Conservation (phyloP, 2,888 invertebrate species). For the Periphyllus acericola region DNA sequence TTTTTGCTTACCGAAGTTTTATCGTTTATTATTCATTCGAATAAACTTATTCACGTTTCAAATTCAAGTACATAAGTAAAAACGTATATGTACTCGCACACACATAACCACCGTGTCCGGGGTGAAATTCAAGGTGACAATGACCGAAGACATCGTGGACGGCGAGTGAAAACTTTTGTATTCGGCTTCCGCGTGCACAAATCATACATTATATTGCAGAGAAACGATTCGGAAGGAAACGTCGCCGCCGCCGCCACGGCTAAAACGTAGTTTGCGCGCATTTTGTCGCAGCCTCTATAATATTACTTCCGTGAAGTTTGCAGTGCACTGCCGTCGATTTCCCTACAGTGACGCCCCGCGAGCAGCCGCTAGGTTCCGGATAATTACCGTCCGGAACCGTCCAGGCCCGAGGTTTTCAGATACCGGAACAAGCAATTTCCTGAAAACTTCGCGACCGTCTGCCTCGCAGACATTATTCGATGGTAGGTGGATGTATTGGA, state of each 20-base stretch:
- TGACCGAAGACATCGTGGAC: background rate
- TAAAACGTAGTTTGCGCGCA: background rate
- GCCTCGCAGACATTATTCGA: background rate
- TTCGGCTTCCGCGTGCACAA: background rate
- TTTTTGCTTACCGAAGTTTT: background rate
- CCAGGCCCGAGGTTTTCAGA: background rate
- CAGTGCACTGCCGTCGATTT: background rate
- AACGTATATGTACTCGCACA: background rate
- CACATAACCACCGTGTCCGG: background rate
- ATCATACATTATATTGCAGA: background rate
- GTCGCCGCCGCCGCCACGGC: background rate
- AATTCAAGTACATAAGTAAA: background rate
- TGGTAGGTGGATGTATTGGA: background rate
- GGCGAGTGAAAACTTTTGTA: background rate
- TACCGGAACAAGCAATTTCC: slow-evolving; percentile 56
- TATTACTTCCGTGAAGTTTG: background rate
- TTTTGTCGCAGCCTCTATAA: background rate
- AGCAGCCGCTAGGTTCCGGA: slow-evolving; percentile 32
- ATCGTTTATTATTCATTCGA: background rate
- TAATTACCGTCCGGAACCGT: slow-evolving; percentile 51
- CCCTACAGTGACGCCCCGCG: background rate
- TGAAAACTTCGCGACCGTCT: slow-evolving; percentile 31
- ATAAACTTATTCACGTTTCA: background rate
- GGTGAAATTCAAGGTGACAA: background rate
- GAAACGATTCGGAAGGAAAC: slow-evolving; percentile 18